Conservation (phyloP, 2,888 invertebrate genomes). For the Blera fallax region DNA sequence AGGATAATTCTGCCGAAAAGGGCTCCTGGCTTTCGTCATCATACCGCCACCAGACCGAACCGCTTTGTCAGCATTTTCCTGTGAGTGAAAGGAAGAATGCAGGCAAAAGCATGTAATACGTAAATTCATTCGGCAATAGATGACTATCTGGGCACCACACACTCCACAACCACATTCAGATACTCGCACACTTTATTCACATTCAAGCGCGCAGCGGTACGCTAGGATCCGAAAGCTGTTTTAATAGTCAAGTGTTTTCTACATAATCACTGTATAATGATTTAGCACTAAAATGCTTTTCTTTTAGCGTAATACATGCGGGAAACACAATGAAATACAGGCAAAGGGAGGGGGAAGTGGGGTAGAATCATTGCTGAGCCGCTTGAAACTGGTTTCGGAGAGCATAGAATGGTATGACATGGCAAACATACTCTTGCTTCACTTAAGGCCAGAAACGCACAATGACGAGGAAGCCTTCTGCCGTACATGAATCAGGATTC, state of each 20-base stretch:
- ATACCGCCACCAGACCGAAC: conserved; percentile 6
- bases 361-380: conserved; percentile 19
- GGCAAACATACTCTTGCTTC: conserved; percentile 30
- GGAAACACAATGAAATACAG: not conserved
- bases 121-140: conserved; percentile 21
- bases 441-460: not conserved
- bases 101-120: conserved; percentile 18
- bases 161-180: no score
- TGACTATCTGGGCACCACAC: not conserved
- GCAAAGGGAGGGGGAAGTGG: not conserved
- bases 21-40: not conserved
- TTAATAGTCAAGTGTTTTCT: conserved; percentile 63
- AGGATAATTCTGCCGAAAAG: not conserved
- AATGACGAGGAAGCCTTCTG: not conserved
- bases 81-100: conserved; percentile 49
- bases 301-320: conserved; percentile 10
- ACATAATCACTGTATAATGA: conserved; percentile 67
- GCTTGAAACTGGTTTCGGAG: not conserved
- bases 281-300: conserved; percentile 52
- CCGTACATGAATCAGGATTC: not conserved
- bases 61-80: conserved; percentile 61
- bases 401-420: conserved; percentile 15
- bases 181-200: not conserved
- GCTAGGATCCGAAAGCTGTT: conserved; percentile 35
- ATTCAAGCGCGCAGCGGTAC: not conserved